Evolutionary conservation across 2,888 invertebrate genomes (phyloP), one percentile per base, ranked within the genome.

Genomic region (Dendrolimus pini): DNA sequence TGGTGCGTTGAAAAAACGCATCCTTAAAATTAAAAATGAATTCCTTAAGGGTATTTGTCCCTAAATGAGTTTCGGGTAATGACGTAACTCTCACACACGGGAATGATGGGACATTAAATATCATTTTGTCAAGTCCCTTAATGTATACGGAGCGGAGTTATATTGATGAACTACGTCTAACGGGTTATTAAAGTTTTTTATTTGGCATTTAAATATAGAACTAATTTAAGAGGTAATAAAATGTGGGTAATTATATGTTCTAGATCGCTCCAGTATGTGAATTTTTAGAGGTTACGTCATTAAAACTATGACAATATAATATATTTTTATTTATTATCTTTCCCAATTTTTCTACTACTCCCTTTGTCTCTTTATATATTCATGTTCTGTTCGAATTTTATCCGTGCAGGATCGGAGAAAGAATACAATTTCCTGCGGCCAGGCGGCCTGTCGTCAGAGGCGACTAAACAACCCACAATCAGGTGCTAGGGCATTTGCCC

Each of bases 121-220:
- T 78, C 82, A 82, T 85, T 89, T 89, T 89, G 89, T 89, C 89
- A 87, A 79, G 81, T 78, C 77, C 69, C 72, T 71, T 83, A 79
- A 88, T 85, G 88, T 88, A 88, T 82, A 75, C 69, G 63, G 67
- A 61, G 63, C 66, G 66, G 65, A 74, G 78, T 77, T 82, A 76
- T 76, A 69, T 70, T 70, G 72, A 82, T 80, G 81, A 80, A 71
- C 74, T 78, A 80, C 78, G 76, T 47, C 47, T 47, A 47, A 47
- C 47, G 47, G 47, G 7, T 47, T 47, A 47, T 47, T 47, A 9
- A 47, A 47, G 30, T 47, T 47, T 47, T 47, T 47, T 8, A 47
- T 30, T 30, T 47, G 47, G 9, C 47, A 47, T 63, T 60, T 47
- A 12, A 47, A 12, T 47, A 6, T 47, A 9, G 47, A 47, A 12